phyloP scores from a whole-genome alignment of 2,113 vertebrate genomes.

The Callithrix jacchus region DNA sequence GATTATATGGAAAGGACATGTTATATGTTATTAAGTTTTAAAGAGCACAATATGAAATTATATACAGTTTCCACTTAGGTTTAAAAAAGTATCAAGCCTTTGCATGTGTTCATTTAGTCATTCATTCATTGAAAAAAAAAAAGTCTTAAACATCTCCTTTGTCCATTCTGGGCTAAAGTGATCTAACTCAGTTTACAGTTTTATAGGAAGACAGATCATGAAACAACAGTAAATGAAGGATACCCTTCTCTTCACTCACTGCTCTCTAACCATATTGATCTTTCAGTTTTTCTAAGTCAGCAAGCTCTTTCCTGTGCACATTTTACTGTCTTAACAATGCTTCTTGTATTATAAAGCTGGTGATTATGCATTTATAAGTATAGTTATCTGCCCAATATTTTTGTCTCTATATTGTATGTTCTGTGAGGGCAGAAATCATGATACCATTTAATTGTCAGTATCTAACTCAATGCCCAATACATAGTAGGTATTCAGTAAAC shows the following conservation, averaged over 20 bases:
- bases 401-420: conserved; percentile 15
- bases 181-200: neutral
- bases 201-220: conserved; percentile 4
- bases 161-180: neutral
- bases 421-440: neutral
- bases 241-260: neutral
- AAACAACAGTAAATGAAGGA: neutral
- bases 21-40: conserved; percentile 31
- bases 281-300: neutral
- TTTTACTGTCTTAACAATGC: neutral
- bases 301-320: neutral
- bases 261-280: neutral
- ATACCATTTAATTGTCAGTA: conserved; percentile 14
- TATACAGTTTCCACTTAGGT: neutral
- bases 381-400: neutral
- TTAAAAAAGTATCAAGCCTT: neutral
- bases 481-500: neutral
- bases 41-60: neutral
- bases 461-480: neutral
- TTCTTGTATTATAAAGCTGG: neutral
- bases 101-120: neutral
- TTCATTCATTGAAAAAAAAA: conserved; percentile 25
- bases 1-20: neutral
- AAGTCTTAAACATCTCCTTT: neutral
- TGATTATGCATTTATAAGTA: neutral